Evolutionary conservation across 2,113 vertebrate species (phyloP).

Genomic region (Tachysurus vachellii): DNA sequence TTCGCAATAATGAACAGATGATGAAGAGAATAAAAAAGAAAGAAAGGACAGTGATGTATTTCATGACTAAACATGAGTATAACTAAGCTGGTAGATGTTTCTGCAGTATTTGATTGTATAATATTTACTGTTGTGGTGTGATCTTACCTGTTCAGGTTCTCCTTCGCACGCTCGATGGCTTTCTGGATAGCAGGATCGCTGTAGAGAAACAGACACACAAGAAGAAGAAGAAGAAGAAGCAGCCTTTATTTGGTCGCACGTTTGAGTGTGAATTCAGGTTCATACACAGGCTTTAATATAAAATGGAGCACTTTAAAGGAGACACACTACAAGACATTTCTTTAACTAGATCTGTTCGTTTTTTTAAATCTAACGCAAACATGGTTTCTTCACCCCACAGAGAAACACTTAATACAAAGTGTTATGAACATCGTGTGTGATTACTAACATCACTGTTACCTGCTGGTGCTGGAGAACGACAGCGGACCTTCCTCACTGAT

Average conservation of each 20-base stretch:
- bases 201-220: conserved; percentile 19
- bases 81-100: neutral
- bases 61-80: too few relatives aligned
- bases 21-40: too few relatives aligned
- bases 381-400: too few relatives aligned
- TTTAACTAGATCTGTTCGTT: too few relatives aligned
- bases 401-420: too few relatives aligned
- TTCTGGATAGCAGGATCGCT: conserved; percentile 60
- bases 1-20: too few relatives aligned
- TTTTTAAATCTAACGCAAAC: too few relatives aligned
- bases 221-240: too few relatives aligned
- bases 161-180: conserved; percentile 59
- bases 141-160: conserved; percentile 65
- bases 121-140: too few relatives aligned
- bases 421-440: neutral
- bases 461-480: conserved; percentile 42
- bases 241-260: too few relatives aligned
- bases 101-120: too few relatives aligned
- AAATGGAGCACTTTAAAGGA: neutral
- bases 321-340: neutral
- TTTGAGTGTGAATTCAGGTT: neutral
- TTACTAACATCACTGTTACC: conserved; percentile 54
- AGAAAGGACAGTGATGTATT: too few relatives aligned
- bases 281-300: neutral
- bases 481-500: conserved; percentile 48